phyloP scores from a whole-genome alignment of 1,140 invertebrate genomes.

The Ceratina australensis region DNA sequence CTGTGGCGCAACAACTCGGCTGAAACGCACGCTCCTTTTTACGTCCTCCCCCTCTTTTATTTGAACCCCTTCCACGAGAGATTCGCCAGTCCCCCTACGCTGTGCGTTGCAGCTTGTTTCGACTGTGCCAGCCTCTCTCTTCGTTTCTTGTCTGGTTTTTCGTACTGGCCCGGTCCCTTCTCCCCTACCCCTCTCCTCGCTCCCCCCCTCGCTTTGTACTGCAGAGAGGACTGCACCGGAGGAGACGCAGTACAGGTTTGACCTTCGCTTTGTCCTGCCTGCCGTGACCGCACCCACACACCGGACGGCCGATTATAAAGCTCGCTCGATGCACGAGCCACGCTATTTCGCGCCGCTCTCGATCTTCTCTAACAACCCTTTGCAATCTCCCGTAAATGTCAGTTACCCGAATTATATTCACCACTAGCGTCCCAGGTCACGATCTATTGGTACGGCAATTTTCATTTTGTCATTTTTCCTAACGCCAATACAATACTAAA shows the following conservation, averaged over 20 bases:
- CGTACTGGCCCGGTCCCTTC: conserved; percentile 4
- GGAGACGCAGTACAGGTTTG: conserved; percentile 60
- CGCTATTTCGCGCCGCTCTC: conserved; percentile 42
- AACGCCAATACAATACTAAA: too few relatives aligned
- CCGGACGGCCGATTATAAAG: conserved; percentile 46
- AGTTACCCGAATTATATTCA: too few relatives aligned
- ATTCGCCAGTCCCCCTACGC: background rate
- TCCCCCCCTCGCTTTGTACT: conserved; percentile 8
- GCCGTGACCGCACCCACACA: conserved; percentile 61
- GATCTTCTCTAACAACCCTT: background rate
- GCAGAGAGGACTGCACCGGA: conserved; percentile 48
- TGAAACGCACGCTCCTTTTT: conserved; percentile 17
- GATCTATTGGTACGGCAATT: too few relatives aligned
- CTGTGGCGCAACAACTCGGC: conserved; percentile 26
- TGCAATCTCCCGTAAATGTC: too few relatives aligned
- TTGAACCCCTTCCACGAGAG: conserved; percentile 14
- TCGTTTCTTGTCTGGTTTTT: conserved; percentile 1
- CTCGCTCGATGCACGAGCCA: conserved; percentile 40
- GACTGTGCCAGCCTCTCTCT: conserved; percentile 1
- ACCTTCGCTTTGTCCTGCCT: conserved; percentile 67
- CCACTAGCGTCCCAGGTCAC: too few relatives aligned
- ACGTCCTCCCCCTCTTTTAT: conserved; percentile 44
- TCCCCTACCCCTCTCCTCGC: background rate
- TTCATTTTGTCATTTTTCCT: too few relatives aligned
- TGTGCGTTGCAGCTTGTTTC: conserved; percentile 36